These are phyloP conservation scores for honey bee (Apis mellifera) DNA, from an alignment of 1,140 invertebrate species.

Conservation along the genomic window DNA sequence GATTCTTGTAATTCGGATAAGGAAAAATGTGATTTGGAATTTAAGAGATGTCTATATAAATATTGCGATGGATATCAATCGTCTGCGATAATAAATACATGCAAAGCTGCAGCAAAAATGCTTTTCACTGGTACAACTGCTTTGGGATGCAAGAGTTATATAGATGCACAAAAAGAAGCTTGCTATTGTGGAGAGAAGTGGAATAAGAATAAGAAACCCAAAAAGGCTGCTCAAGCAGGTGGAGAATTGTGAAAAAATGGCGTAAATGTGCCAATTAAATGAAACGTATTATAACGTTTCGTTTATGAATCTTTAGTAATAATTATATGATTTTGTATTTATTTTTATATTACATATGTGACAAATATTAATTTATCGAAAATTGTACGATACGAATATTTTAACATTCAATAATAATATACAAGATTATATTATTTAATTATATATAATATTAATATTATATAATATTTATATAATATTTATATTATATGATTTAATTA, in stretches of 20 bases:
- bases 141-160: slow-evolving; percentile 91
- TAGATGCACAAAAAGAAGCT: slow-evolving; percentile 89
- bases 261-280: neutral
- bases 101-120: slow-evolving; percentile 91
- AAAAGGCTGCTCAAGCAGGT: slow-evolving; percentile 70
- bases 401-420: neutral
- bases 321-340: neutral
- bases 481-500: no score
- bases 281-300: neutral
- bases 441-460: no score
- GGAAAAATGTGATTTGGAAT: slow-evolving; percentile 92
- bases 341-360: neutral
- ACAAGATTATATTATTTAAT: neutral
- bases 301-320: neutral
- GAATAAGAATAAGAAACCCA: slow-evolving; percentile 68
- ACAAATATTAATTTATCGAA: neutral
- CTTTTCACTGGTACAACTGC: slow-evolving; percentile 91
- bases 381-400: neutral
- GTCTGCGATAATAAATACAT: slow-evolving; percentile 87
- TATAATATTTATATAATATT: no score
- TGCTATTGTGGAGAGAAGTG: slow-evolving; percentile 85
- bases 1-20: slow-evolving; percentile 93
- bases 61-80: slow-evolving; percentile 88
- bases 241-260: slow-evolving; percentile 70
- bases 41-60: slow-evolving; percentile 92